phyloP scores from a whole-genome alignment of 2,888 invertebrate genomes.

The Dioctria rufipes region DNA sequence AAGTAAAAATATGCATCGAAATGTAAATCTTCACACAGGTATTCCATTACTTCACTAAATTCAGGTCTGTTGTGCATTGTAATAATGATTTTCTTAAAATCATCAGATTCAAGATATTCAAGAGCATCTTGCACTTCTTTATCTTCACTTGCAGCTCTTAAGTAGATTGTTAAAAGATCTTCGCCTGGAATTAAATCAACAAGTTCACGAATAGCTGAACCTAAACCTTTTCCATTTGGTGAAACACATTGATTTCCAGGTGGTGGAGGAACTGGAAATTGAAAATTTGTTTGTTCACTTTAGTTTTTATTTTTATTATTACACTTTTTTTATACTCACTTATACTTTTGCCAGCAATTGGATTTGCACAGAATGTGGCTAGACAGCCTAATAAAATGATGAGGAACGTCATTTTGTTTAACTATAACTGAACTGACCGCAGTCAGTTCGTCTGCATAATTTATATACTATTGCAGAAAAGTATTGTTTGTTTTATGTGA shows the following conservation, averaged over 20 bases:
- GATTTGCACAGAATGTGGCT: neutral
- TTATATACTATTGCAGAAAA: too few relatives aligned
- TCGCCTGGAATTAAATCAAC: conserved; percentile 54
- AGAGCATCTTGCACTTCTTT: conserved; percentile 52
- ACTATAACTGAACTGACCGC: too few relatives aligned
- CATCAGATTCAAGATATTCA: conserved; percentile 44
- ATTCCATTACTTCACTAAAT: conserved; percentile 55
- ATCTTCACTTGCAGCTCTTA: conserved; percentile 54
- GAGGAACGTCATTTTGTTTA: conserved; percentile 6
- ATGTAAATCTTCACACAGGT: conserved; percentile 55
- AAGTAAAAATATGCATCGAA: conserved; percentile 58
- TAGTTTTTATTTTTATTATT: neutral
- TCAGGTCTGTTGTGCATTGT: conserved; percentile 56
- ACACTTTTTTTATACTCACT: neutral
- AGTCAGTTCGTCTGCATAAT: too few relatives aligned
- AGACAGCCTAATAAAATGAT: neutral
- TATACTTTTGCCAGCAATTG: neutral
- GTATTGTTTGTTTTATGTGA: too few relatives aligned
- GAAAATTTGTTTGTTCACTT: neutral
- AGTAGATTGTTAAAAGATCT: conserved; percentile 47
- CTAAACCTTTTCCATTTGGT: conserved; percentile 53
- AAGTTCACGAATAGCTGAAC: conserved; percentile 52
- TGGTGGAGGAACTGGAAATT: conserved; percentile 56
- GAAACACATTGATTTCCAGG: conserved; percentile 54
- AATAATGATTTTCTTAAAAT: conserved; percentile 51